phyloP scores from a whole-genome alignment of 2,888 invertebrate genomes.

The Beris morrisii region DNA sequence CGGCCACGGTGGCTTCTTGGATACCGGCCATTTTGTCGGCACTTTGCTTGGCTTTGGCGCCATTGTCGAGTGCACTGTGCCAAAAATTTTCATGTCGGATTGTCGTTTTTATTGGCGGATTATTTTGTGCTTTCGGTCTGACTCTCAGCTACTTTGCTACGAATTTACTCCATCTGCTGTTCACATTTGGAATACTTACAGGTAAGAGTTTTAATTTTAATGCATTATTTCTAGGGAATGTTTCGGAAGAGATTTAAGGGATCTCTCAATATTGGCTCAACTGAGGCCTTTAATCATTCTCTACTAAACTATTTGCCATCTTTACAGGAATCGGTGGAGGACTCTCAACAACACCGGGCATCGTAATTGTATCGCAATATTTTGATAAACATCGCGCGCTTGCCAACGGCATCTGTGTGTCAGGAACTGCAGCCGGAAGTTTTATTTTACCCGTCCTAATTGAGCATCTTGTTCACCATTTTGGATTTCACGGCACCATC shows the following conservation, averaged over 20 bases:
- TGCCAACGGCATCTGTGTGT: constrained; percentile 79
- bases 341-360: constrained; percentile 77
- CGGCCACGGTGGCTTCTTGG: constrained; percentile 77
- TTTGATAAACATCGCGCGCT: constrained; percentile 77
- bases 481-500: constrained; percentile 74
- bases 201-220: no score
- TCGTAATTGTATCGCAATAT: constrained; percentile 78
- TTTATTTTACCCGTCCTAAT: constrained; percentile 76
- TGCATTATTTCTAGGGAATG: no score
- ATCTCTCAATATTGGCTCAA: no score
- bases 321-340: constrained; percentile 72
- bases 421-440: constrained; percentile 78
- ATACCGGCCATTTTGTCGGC: constrained; percentile 78
- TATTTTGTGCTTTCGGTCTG: constrained; percentile 71
- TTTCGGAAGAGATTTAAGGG: no score
- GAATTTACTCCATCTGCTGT: constrained; percentile 67
- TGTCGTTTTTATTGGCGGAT: constrained; percentile 72
- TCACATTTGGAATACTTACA: constrained; percentile 73
- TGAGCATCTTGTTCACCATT: constrained; percentile 68
- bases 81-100: constrained; percentile 69
- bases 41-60: constrained; percentile 74
- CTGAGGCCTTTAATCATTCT: background rate
- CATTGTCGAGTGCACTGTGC: constrained; percentile 72
- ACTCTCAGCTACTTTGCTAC: constrained; percentile 71
- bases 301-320: background rate